Base-by-base conservation (phyloP, 2,797 vertebrate species). In the Syngnathus rostellatus region DNA sequence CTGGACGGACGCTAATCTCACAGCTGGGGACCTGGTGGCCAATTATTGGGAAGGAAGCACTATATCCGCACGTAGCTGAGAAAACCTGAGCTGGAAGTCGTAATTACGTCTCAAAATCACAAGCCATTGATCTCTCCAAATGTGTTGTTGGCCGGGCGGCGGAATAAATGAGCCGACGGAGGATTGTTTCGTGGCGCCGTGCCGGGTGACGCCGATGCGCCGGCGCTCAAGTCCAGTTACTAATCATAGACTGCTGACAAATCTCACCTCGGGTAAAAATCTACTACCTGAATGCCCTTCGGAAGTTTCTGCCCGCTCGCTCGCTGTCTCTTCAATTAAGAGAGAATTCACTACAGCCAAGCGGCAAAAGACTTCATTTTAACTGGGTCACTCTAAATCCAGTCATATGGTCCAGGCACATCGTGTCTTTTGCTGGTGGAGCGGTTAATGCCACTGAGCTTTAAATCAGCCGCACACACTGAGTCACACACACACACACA, bases 211-310 rank as follows among this genome's bases (percentile, higher is more conserved):
- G 14, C 68, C 68, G 55, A 55, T 45, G 60, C 23, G 0, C 0
- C 37, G 45, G 10, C 8, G 63, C 41, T 43, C 11, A 80, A 69
- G 72, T 79, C 66, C 69, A 16, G 39, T 77, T 69, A 65, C 60
- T 61, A 73, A 77, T 81, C 84, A 83, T 78, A 82, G 83, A 72
- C 82, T 72, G 81, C 39, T 87, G 83, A 87, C 79, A 84, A 79
- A 81, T 71, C 73, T 75, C 73, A 80, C 76, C 79, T 85, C 73
- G 46, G 75, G 81, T 80, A 80, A 69, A 84, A 85, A 83, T 72
- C 69, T 77, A 75, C 77, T 68, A 74, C 72, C 79, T 81, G 76
- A 85, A 87, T 81, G 81, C 76, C 81, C 77, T 82, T 72, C 76
- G 79, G 80, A 80, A 77, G 80, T 73, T 72, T 65, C 65, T 78